phyloP scores from a whole-genome alignment of 2,113 vertebrate genomes.

The Dicentrarchus labrax region DNA sequence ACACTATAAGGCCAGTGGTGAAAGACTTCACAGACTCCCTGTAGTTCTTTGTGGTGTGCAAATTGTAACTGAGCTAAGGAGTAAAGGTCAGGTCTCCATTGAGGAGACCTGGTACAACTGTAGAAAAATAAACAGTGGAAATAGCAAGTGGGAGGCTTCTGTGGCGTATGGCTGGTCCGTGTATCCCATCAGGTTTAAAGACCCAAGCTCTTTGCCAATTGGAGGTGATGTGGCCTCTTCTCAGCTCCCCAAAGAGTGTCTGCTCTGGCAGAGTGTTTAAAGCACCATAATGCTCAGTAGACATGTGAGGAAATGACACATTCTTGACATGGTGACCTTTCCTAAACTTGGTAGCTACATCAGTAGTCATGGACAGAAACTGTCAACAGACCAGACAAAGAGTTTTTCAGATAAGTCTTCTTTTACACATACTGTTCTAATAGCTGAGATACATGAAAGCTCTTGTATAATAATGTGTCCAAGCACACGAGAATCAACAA shows the following conservation, averaged over 20 bases:
- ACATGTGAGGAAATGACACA: slow-evolving; percentile 48
- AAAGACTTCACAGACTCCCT: slow-evolving; percentile 54
- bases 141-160: slow-evolving; percentile 34
- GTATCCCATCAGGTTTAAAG: slow-evolving; percentile 52
- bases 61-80: slow-evolving; percentile 55
- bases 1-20: slow-evolving; percentile 37
- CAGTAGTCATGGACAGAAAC: slow-evolving; percentile 44
- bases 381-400: slow-evolving; percentile 35
- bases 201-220: slow-evolving; percentile 37
- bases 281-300: slow-evolving; percentile 8
- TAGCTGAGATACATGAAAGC: slow-evolving; percentile 11
- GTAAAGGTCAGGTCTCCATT: slow-evolving; percentile 71
- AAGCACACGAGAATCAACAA: slow-evolving; percentile 15
- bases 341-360: slow-evolving; percentile 23
- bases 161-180: slow-evolving; percentile 32
- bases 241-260: slow-evolving; percentile 45
- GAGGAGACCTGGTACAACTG: slow-evolving; percentile 53
- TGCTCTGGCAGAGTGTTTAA: slow-evolving; percentile 56
- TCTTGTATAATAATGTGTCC: neutral
- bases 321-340: slow-evolving; percentile 61
- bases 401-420: neutral
- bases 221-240: slow-evolving; percentile 50
- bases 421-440: neutral
- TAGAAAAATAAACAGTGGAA: slow-evolving; percentile 77
- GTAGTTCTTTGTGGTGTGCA: slow-evolving; percentile 50